Evolutionary conservation across 2,113 vertebrate species (phyloP), one percentile per base, ranked within the genome.

Genomic region (Lophotis ruficrista): DNA sequence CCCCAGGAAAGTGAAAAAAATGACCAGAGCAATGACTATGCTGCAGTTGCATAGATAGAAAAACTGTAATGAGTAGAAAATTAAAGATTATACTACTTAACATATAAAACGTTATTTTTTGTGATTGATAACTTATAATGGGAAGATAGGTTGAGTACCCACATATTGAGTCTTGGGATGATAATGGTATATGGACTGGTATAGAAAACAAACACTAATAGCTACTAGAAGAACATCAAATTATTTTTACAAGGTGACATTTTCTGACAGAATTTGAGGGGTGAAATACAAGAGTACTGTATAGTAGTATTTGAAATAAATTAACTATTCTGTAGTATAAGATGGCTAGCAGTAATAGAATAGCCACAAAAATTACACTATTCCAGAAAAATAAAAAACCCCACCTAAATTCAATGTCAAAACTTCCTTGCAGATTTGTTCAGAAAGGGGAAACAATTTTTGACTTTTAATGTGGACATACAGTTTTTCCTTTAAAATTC

Each of bases 1-100:
- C 98, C 98, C 16, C 97, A 98, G 66, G 98, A 98, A 79, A 96
- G 96, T 62, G 98, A 97, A 68, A 96, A 95, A 85, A 96, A 86
- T 0, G 95, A 98, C 73, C 97, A 97, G 87, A 96, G 61, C 91
- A 97, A 85, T 90, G 97, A 97, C 33, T 96, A 4, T 89, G 97
- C 93, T 12, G 97, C 91, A 16, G 94, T 98, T 95, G 97, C 97
- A 16, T 98, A 98, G 90, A 83, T 25, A 78, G 73, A 72, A 78
- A 61, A 71, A 76, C 76, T 14, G 30, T 50, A 69, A 53, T 69
- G 25, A 77, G 38, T 38, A 94, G 80, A 89, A 96, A 95, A 93
- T 69, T 43, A 89, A 94, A 86, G 21, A 66, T 70, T 78, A 14
- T 41, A 65, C 80, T 93, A 93, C 87, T 94, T 92, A 50, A 96